These are phyloP conservation scores for Ctenopoma multispine DNA, from an alignment of 2,797 vertebrate species.

Conservation along the genomic window DNA sequence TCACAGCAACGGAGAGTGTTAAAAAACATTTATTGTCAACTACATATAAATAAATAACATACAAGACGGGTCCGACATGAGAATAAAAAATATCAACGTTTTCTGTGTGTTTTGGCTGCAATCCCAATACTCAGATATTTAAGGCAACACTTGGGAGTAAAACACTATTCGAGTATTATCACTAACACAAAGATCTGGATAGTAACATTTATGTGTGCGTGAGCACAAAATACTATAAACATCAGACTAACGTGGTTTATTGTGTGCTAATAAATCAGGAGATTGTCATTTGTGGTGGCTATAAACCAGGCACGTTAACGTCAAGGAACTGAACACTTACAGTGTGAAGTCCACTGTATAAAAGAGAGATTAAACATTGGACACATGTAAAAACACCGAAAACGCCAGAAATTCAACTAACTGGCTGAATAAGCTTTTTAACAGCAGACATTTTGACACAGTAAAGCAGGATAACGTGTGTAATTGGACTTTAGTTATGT, in stretches of 20 bases:
- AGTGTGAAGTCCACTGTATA: neutral
- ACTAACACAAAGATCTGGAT: neutral
- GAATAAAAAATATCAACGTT: slow-evolving; percentile 22
- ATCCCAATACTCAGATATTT: slow-evolving; percentile 23
- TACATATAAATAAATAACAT: slow-evolving; percentile 68
- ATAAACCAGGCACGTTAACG: slow-evolving; percentile 21
- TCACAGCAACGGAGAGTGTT: neutral
- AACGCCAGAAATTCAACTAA: neutral
- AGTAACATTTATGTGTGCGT: neutral
- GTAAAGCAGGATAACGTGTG: neutral
- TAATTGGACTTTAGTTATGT: neutral
- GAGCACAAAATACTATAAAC: slow-evolving; percentile 8
- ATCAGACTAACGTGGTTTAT: neutral
- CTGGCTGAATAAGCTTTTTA: neutral
- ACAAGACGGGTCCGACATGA: slow-evolving; percentile 25
- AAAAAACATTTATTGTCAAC: slow-evolving; percentile 71
- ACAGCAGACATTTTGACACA: neutral
- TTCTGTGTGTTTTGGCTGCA: slow-evolving; percentile 30
- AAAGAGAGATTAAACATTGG: neutral
- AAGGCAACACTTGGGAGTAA: slow-evolving; percentile 47
- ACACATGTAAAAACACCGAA: neutral
- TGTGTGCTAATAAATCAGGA: slow-evolving; percentile 2
- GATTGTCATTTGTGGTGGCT: slow-evolving; percentile 1
- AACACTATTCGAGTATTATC: slow-evolving; percentile 12
- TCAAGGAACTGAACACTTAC: neutral